Conservation (phyloP, 2,113 vertebrate genomes). For the Mastomys natalensis region DNA sequence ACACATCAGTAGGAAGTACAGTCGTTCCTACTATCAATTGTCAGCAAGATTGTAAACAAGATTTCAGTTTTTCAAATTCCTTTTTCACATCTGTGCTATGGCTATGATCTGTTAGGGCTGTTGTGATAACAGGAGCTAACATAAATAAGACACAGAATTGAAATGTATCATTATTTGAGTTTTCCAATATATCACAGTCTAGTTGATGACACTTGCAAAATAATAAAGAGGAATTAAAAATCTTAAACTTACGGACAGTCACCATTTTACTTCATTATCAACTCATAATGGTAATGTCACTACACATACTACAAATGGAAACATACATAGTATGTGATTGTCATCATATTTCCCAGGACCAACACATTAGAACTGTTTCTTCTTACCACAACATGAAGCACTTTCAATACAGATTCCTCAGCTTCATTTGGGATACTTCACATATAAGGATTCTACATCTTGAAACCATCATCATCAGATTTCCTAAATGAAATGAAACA, state of each 20-base stretch:
- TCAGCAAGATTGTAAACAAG: neutral
- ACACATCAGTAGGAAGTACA: neutral
- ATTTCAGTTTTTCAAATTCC: neutral
- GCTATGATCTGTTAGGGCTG: neutral
- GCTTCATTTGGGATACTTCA: constrained; percentile 15
- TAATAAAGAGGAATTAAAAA: neutral
- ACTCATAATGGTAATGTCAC: neutral
- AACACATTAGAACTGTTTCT: constrained; percentile 17
- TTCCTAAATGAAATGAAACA: constrained; percentile 66
- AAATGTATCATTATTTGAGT: neutral
- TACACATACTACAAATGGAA: neutral
- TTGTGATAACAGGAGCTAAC: neutral
- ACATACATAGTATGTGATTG: neutral
- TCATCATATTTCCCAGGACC: neutral
- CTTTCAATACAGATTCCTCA: constrained; percentile 40
- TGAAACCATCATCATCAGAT: constrained; percentile 59
- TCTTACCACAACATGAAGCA: constrained; percentile 67
- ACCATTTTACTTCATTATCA: neutral
- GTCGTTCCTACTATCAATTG: neutral
- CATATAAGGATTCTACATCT: constrained; percentile 68
- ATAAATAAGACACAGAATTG: neutral
- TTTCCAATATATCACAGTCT: neutral
- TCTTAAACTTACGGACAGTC: neutral
- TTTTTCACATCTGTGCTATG: neutral
- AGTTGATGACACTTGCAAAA: neutral